phyloP scores from a whole-genome alignment of 2,888 invertebrate genomes.

The Latrodectus hesperus region DNA sequence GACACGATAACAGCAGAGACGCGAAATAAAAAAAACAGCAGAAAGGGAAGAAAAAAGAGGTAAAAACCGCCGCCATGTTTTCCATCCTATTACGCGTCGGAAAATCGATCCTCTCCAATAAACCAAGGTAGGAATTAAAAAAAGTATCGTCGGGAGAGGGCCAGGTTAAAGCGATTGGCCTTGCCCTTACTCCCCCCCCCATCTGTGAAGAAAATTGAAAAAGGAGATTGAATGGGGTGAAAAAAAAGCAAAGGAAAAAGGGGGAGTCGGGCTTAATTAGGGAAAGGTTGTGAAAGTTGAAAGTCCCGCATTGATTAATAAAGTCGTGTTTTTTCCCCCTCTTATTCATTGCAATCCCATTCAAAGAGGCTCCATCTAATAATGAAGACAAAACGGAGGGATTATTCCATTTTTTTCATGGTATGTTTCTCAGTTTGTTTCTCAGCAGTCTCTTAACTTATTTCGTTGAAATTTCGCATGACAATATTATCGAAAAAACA shows the following conservation, averaged over 20 bases:
- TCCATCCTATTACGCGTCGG: constrained; percentile 55
- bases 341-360: constrained; percentile 32
- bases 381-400: constrained; percentile 18
- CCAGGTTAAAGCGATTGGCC: too few species aligned
- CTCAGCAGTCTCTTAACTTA: neutral
- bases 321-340: constrained; percentile 30
- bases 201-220: constrained; percentile 58
- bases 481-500: too few species aligned
- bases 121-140: constrained; percentile 37
- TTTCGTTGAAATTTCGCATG: too few species aligned
- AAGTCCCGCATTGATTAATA: constrained; percentile 51
- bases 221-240: constrained; percentile 33
- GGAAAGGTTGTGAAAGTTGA: constrained; percentile 27
- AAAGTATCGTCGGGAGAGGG: neutral
- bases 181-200: neutral
- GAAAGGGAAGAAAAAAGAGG: constrained; percentile 11
- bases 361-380: constrained; percentile 49
- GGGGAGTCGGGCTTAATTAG: constrained; percentile 45
- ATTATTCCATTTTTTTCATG: constrained; percentile 17
- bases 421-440: neutral
- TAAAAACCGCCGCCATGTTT: constrained; percentile 17
- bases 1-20: neutral
- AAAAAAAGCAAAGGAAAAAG: constrained; percentile 5
- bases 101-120: constrained; percentile 26
- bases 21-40: neutral